phyloP scores from a whole-genome alignment of 2,797 vertebrate genomes.

The Hoplostethus atlanticus region DNA sequence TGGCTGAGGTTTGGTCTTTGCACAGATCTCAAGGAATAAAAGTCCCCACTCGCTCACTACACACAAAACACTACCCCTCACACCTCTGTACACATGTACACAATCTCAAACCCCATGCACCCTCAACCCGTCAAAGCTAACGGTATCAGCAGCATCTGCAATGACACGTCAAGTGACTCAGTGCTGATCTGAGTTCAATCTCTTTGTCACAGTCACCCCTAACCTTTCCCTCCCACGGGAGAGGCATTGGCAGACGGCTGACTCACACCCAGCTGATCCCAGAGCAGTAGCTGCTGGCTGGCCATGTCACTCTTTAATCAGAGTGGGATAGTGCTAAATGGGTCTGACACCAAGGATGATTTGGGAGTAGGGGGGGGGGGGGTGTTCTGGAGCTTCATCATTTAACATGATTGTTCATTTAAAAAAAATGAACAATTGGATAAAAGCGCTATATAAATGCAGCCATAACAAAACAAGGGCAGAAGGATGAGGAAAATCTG shows the following conservation, averaged over 20 bases:
- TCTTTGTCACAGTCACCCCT: slow-evolving; percentile 56
- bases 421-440: slow-evolving; percentile 11
- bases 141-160: slow-evolving; percentile 25
- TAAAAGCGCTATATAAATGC: too few species aligned
- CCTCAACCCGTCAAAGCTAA: slow-evolving; percentile 22
- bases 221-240: slow-evolving; percentile 31
- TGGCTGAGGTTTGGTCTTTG: background rate
- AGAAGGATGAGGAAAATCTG: too few species aligned
- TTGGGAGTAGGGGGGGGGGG: slow-evolving; percentile 40
- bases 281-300: slow-evolving; percentile 43
- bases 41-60: background rate
- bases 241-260: slow-evolving; percentile 54
- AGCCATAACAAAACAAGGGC: too few species aligned
- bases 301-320: slow-evolving; percentile 58
- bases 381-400: slow-evolving; percentile 40
- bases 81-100: background rate
- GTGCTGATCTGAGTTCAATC: slow-evolving; percentile 42
- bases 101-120: slow-evolving; percentile 1
- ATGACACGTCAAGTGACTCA: slow-evolving; percentile 54
- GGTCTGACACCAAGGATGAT: slow-evolving; percentile 59
- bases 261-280: slow-evolving; percentile 67
- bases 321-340: slow-evolving; percentile 47
- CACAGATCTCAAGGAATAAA: background rate
- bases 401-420: slow-evolving; percentile 67
- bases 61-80: background rate